phyloP scores from a whole-genome alignment of 2,797 vertebrate species.

The Gallinago stenura region DNA sequence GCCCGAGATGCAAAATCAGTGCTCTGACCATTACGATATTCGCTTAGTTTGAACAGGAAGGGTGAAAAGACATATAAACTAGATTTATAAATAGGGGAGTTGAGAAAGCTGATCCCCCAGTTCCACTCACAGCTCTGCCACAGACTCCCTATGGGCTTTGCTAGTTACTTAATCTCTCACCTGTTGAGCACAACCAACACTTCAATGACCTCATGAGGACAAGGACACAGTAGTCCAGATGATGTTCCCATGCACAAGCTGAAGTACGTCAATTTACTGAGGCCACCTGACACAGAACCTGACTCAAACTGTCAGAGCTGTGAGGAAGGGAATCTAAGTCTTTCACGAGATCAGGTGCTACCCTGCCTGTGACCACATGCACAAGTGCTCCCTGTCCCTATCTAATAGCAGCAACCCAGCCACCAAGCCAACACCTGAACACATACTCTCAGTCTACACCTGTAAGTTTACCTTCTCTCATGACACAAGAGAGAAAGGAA shows the following conservation, averaged over 20 bases:
- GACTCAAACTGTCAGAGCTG: background rate
- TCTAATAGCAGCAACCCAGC: background rate
- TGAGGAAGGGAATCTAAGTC: background rate
- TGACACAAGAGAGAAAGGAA: fast-evolving
- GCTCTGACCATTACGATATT: background rate
- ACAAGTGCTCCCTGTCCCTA: background rate
- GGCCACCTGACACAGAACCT: background rate
- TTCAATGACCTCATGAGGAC: background rate
- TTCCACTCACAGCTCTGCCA: background rate
- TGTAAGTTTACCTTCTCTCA: background rate
- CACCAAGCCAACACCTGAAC: background rate
- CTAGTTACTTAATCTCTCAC: background rate
- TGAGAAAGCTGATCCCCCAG: background rate
- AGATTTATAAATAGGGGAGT: background rate
- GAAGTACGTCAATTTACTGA: background rate
- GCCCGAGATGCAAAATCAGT: background rate
- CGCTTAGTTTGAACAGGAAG: background rate
- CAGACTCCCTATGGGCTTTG: background rate
- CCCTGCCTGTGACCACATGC: background rate
- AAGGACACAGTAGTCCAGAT: background rate
- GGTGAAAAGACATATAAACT: background rate
- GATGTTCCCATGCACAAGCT: background rate
- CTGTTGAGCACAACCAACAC: background rate
- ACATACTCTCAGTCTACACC: fast-evolving
- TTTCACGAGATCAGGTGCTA: background rate